These are phyloP conservation scores for Hormiphora californensis DNA, from an alignment of 37 sponge, comb jelly and placozoan genomes.

Conservation along the genomic window DNA sequence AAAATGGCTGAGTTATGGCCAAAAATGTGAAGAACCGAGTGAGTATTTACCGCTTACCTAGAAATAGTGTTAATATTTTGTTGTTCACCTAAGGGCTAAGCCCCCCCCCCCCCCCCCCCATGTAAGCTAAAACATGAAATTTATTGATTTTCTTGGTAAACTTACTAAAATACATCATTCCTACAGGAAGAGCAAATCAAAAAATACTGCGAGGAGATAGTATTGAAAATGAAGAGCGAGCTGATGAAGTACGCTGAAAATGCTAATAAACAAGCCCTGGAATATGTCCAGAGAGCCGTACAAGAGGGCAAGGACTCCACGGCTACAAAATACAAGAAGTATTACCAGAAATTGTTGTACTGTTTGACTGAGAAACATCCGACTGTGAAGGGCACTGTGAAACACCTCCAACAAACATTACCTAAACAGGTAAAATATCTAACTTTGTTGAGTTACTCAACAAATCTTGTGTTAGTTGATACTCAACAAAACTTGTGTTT, in stretches of 20 bases:
- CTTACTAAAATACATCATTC: too few relatives aligned
- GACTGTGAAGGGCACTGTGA: slow-evolving; percentile 39
- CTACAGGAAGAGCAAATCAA: not conserved
- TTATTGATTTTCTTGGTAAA: too few relatives aligned
- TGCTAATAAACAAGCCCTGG: slow-evolving; percentile 33
- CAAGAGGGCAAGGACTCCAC: slow-evolving; percentile 6
- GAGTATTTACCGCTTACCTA: too few relatives aligned
- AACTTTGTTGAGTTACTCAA: not conserved
- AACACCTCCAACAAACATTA: slow-evolving; percentile 32
- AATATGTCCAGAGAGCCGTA: slow-evolving; percentile 29
- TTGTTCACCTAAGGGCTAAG: too few relatives aligned
- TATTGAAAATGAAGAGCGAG: slow-evolving; percentile 26
- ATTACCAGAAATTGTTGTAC: slow-evolving; percentile 35
- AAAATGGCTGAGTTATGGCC: too few relatives aligned
- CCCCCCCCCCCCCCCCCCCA: too few relatives aligned
- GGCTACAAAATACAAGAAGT: slow-evolving; percentile 52
- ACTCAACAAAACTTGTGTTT: too few relatives aligned
- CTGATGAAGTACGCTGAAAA: slow-evolving; percentile 31
- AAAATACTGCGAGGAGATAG: not conserved
- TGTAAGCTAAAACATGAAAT: too few relatives aligned
- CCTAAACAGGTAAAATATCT: slow-evolving; percentile 32
- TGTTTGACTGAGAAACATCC: slow-evolving; percentile 41
- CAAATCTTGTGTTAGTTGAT: not conserved
- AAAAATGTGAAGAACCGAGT: too few relatives aligned
- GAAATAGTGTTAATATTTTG: too few relatives aligned